phyloP scores from a whole-genome alignment of 2,888 invertebrate genomes.

The Arctia plantaginis region DNA sequence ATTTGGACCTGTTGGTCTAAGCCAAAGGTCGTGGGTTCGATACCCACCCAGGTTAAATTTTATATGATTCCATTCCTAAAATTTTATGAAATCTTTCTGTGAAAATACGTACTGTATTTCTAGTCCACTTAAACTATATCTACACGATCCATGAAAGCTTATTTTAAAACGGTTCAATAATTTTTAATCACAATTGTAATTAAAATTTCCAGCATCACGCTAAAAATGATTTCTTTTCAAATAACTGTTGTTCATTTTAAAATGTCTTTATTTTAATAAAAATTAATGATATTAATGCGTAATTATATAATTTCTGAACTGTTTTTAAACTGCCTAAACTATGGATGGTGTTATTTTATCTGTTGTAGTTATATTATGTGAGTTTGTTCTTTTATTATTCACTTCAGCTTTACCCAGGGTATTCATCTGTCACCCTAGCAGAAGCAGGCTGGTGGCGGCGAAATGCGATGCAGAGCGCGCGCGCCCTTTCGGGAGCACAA shows the following conservation, averaged over 20 bases:
- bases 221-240: background rate
- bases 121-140: background rate
- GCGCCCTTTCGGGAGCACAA: too few relatives aligned
- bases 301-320: slow-evolving; percentile 15
- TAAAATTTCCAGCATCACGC: background rate
- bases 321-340: background rate
- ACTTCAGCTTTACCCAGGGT: too few relatives aligned
- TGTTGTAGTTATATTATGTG: background rate
- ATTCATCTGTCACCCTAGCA: too few relatives aligned
- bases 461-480: too few relatives aligned
- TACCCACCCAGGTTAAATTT: too few relatives aligned
- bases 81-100: too few relatives aligned
- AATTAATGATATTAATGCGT: slow-evolving; percentile 14
- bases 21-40: too few relatives aligned
- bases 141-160: background rate
- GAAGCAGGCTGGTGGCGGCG: too few relatives aligned
- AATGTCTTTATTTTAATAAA: background rate
- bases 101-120: background rate
- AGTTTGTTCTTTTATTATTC: too few relatives aligned
- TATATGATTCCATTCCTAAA: too few relatives aligned
- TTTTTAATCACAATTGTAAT: slow-evolving; percentile 22
- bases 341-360: background rate
- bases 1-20: too few relatives aligned
- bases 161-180: slow-evolving; percentile 23
- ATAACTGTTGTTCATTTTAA: background rate